Percentiles rank a stretch among this genome's conserved stretches.
These are phyloP conservation scores for Tipula lateralis DNA, from an alignment of 2,888 invertebrate genomes.

Conservation along the genomic window DNA sequence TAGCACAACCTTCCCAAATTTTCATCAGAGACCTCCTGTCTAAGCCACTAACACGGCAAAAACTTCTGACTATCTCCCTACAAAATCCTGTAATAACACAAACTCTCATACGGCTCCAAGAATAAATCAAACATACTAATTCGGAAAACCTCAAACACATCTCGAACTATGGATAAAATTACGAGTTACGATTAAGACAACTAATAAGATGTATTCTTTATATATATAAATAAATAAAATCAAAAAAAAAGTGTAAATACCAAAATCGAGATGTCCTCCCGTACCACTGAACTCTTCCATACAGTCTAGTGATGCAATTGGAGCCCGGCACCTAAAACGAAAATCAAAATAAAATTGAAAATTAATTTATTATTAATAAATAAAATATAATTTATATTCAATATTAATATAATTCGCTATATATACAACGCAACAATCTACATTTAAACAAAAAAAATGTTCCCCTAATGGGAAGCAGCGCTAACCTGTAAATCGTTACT, in stretches of 20 bases:
- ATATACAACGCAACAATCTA: neutral
- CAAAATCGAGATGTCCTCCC: slow-evolving; percentile 53
- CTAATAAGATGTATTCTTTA: too few relatives aligned
- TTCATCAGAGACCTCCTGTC: too few relatives aligned
- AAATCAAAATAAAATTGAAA: slow-evolving; percentile 34
- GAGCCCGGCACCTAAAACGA: slow-evolving; percentile 74
- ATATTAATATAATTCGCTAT: neutral
- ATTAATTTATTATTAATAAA: slow-evolving; percentile 26
- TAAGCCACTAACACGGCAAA: too few relatives aligned
- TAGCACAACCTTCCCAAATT: too few relatives aligned
- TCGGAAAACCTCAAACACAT: too few relatives aligned
- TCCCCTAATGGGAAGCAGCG: neutral
- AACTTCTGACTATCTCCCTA: too few relatives aligned
- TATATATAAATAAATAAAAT: neutral
- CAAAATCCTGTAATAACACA: too few relatives aligned
- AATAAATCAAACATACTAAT: too few relatives aligned
- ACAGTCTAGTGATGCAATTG: slow-evolving; percentile 87
- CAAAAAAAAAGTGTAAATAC: slow-evolving; percentile 39
- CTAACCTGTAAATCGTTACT: slow-evolving; percentile 83
- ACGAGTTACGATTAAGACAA: too few relatives aligned
- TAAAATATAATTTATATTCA: neutral
- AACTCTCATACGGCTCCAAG: too few relatives aligned
- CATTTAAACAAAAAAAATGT: neutral
- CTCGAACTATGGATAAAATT: too few relatives aligned
- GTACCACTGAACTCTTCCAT: slow-evolving; percentile 87